Evolutionary conservation across 1,140 invertebrate genomes (phyloP), one percentile per base, ranked within the genome.

Genomic region (Sweltsa coloradensis): DNA sequence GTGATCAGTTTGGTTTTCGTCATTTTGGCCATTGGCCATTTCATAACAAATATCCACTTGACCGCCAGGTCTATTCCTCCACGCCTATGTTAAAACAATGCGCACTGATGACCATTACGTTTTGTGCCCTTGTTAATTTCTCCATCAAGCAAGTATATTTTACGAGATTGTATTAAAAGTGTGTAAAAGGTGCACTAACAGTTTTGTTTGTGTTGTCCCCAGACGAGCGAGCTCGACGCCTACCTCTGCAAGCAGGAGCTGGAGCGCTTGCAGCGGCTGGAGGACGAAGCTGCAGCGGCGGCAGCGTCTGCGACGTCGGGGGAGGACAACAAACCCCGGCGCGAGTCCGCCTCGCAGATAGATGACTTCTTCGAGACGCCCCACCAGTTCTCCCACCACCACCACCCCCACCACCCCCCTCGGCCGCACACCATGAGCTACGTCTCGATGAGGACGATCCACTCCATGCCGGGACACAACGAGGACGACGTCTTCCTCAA

Each of bases 401-500:
- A 42, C 29, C 51, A 53, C 16, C 21, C 45, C 23, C 49, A 50
- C 42, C 39, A 50, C 34, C 56, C 51, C 29, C 56, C 55, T 41
- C 55, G 55, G 43, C 5, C 34, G 57, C 57, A 7, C 59, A 69
- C 49, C 31, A 69, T 70, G 54, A 72, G 68, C 51, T 73, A 71
- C 53, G 72, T 75, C 4, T 70, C 71, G 0, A 63, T 69, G 57
- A 60, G 71, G 37, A 69, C 61, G 45, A n/a, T n/a, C n/a, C n/a
- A n/a, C n/a, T n/a, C n/a, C n/a, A 63, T 61, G 37, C 53, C 57
- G 14, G 58, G 55, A 34, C 68, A 64, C 46, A 70, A 71, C 53
- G 76, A 81, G 60, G 85, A 89, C 62, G 85, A 89, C 67, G 81
- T 83, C 31, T 88, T 85, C 64, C 74, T 86, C 51, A 77, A 83